These are phyloP conservation scores for Brenthis daphne DNA, from an alignment of 2,888 invertebrate genomes.

Conservation along the genomic window DNA sequence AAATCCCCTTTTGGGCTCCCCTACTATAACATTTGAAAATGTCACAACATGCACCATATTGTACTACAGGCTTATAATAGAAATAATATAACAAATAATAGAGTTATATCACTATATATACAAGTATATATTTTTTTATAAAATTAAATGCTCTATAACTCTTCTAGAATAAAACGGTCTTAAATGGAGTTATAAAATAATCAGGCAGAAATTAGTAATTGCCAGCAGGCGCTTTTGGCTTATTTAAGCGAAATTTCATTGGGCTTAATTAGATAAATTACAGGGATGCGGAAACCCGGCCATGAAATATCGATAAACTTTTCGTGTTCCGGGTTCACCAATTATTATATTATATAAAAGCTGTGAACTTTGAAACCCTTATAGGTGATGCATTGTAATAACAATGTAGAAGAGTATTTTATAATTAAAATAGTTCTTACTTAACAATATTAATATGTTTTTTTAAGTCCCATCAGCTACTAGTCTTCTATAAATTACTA, in stretches of 20 bases:
- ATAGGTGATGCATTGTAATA: neutral
- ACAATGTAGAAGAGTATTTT: too few species aligned
- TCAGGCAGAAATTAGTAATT: conserved; percentile 74
- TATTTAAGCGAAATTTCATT: conserved; percentile 81
- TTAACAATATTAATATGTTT: neutral
- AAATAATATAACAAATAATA: too few species aligned
- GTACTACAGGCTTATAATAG: too few species aligned
- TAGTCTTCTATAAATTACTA: neutral
- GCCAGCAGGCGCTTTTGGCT: conserved; percentile 70
- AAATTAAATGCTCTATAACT: conserved; percentile 1
- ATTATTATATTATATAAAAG: conserved; percentile 25
- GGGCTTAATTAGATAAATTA: conserved; percentile 75
- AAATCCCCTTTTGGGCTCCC: too few species aligned
- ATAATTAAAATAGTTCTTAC: neutral
- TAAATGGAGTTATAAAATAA: conserved; percentile 69
- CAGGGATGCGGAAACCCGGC: conserved; percentile 52
- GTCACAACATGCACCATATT: too few species aligned
- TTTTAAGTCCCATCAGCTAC: neutral
- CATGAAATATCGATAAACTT: conserved; percentile 48
- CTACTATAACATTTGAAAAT: too few species aligned
- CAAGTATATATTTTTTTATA: too few species aligned
- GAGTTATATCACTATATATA: too few species aligned
- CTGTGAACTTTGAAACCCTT: conserved; percentile 7
- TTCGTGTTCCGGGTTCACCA: conserved; percentile 14
- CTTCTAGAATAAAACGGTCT: conserved; percentile 41